Evolutionary conservation across 2,113 vertebrate genomes (phyloP).

Genomic region (Malurus cyaneus): DNA sequence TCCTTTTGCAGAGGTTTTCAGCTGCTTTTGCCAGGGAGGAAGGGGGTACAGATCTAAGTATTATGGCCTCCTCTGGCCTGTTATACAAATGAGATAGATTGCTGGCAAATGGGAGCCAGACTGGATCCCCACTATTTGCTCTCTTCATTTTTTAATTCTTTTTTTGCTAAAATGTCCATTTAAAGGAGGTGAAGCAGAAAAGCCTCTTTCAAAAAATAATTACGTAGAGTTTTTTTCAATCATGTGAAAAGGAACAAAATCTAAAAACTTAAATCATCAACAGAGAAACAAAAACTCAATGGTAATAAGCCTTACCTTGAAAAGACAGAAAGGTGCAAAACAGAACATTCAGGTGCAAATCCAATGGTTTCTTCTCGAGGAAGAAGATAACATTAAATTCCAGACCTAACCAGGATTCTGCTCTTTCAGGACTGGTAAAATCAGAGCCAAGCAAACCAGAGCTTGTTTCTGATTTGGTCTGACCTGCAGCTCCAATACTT

Average conservation of each 20-base stretch:
- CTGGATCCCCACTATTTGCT: background rate
- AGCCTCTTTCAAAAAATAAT: conserved; percentile 41
- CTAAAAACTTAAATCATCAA: background rate
- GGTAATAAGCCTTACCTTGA: background rate
- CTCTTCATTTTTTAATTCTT: background rate
- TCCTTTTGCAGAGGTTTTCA: background rate
- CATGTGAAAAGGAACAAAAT: background rate
- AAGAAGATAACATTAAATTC: background rate
- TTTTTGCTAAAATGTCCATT: background rate
- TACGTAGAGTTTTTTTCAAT: background rate
- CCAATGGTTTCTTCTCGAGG: background rate
- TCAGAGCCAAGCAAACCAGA: background rate
- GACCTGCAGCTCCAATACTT: background rate
- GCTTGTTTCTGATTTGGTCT: background rate
- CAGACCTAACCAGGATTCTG: background rate
- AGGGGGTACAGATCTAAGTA: background rate
- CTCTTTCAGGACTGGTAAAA: background rate
- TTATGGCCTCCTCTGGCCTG: background rate
- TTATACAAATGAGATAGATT: background rate
- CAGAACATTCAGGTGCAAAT: background rate
- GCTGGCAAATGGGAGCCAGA: background rate
- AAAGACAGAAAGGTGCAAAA: background rate
- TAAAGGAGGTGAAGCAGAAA: conserved; percentile 25
- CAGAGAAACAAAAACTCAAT: background rate
- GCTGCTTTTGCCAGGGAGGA: background rate